Evolutionary conservation across 2,797 vertebrate genomes (phyloP).

Genomic region (Enteromius mattozi): DNA sequence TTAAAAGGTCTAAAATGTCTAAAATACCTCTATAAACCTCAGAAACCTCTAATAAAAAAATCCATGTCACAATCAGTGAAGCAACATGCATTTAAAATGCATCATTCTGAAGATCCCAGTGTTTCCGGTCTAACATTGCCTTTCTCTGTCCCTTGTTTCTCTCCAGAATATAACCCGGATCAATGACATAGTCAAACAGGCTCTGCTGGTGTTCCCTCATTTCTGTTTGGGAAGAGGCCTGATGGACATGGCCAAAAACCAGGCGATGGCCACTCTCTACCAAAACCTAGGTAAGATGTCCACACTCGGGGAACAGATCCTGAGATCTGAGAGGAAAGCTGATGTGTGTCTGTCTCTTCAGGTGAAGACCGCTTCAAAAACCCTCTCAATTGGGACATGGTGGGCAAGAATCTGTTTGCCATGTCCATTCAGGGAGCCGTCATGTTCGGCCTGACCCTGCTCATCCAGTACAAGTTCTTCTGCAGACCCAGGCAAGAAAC

Average conservation of each 20-base stretch:
- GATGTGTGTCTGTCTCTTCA: conserved; percentile 59
- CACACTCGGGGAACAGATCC: neutral
- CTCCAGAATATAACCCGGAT: conserved; percentile 85
- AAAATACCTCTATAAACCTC: neutral
- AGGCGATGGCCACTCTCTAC: conserved; percentile 89
- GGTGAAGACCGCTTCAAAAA: conserved; percentile 91
- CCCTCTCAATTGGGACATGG: conserved; percentile 92
- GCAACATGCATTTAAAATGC: neutral
- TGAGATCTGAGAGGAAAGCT: neutral
- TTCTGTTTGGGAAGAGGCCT: conserved; percentile 96
- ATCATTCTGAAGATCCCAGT: neutral
- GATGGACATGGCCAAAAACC: conserved; percentile 98
- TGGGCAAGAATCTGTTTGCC: conserved; percentile 94
- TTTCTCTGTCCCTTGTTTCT: conserved; percentile 10
- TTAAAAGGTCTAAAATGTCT: neutral
- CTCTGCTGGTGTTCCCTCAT: conserved; percentile 94
- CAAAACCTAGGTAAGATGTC: conserved; percentile 86
- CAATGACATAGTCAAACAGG: conserved; percentile 94
- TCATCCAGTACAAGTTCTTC: conserved; percentile 97
- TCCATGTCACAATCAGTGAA: neutral
- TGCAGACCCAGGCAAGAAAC: conserved; percentile 86
- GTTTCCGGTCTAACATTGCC: neutral
- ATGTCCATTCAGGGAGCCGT: conserved; percentile 90
- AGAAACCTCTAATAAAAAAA: neutral
- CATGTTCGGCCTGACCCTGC: conserved; percentile 89